Evolutionary conservation across 2,113 vertebrate species (phyloP).

Genomic region (Lepus europaeus): DNA sequence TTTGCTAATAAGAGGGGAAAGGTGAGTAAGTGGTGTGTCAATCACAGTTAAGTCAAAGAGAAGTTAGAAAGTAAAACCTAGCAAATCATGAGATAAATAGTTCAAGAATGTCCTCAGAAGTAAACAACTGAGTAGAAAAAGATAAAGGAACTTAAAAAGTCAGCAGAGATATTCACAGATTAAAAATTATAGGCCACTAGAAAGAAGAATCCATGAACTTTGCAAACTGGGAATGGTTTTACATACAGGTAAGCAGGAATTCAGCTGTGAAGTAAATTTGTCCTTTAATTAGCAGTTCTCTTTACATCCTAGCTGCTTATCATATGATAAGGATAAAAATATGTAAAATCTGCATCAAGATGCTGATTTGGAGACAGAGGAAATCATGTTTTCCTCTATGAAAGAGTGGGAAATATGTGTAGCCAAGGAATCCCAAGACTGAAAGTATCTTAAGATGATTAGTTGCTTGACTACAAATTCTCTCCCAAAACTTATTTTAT

Average conservation of each 20-base stretch:
- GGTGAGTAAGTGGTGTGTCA: background rate
- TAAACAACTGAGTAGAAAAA: background rate
- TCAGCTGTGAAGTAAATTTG: background rate
- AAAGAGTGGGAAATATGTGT: background rate
- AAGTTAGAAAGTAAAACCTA: conserved; percentile 39
- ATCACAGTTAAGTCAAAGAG: conserved; percentile 18
- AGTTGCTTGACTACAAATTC: background rate
- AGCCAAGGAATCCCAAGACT: background rate
- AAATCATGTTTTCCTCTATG: background rate
- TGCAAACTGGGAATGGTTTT: conserved; percentile 1
- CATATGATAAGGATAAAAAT: background rate
- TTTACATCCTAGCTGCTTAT: background rate
- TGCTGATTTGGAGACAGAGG: background rate
- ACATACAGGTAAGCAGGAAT: background rate
- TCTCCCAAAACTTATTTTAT: background rate
- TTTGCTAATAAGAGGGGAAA: conserved; percentile 24
- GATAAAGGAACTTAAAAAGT: background rate
- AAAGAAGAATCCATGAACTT: background rate
- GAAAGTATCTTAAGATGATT: background rate
- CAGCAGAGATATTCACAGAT: background rate
- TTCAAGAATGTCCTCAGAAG: background rate
- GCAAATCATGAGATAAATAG: background rate
- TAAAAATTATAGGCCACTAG: background rate
- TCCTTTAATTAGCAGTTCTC: background rate
- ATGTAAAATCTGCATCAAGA: background rate